These are phyloP conservation scores for Dioctria linearis DNA, from an alignment of 2,888 invertebrate genomes.

Conservation along the genomic window DNA sequence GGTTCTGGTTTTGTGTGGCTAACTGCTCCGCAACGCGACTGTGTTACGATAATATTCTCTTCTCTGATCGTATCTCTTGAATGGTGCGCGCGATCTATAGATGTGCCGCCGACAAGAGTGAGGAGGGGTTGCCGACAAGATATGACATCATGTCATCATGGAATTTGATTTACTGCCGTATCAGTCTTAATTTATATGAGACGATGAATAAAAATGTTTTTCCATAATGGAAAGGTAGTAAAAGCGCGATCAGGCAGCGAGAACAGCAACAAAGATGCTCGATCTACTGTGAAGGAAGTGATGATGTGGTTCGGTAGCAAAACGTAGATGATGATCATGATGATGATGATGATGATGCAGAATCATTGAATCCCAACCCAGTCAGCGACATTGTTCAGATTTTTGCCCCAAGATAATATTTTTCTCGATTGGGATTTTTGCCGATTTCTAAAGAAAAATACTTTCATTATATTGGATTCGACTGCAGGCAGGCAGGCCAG, in stretches of 20 bases:
- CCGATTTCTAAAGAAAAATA: constrained; percentile 27
- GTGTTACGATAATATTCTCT: too few relatives aligned
- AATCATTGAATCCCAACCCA: background rate
- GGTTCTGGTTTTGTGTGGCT: too few relatives aligned
- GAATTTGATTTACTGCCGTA: constrained; percentile 62
- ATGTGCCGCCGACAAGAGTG: background rate
- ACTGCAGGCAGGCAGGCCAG: background rate
- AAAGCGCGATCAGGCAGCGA: background rate
- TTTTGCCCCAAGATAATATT: constrained; percentile 15
- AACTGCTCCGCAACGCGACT: too few relatives aligned
- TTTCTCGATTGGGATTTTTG: constrained; percentile 1
- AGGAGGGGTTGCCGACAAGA: constrained; percentile 54
- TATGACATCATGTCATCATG: constrained; percentile 62
- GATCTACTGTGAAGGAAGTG: background rate
- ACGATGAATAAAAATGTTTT: constrained; percentile 44
- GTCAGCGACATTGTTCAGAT: constrained; percentile 38
- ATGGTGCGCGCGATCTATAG: background rate
- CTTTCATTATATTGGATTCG: constrained; percentile 12
- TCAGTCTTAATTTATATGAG: constrained; percentile 61
- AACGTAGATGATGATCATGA: background rate
- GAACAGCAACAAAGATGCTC: background rate
- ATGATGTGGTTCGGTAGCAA: background rate
- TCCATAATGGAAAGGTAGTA: constrained; percentile 20
- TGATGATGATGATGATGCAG: constrained; percentile 3
- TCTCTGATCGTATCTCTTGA: background rate